Conservation (phyloP, 2,113 vertebrate genomes). For the Saccopteryx leptura region DNA sequence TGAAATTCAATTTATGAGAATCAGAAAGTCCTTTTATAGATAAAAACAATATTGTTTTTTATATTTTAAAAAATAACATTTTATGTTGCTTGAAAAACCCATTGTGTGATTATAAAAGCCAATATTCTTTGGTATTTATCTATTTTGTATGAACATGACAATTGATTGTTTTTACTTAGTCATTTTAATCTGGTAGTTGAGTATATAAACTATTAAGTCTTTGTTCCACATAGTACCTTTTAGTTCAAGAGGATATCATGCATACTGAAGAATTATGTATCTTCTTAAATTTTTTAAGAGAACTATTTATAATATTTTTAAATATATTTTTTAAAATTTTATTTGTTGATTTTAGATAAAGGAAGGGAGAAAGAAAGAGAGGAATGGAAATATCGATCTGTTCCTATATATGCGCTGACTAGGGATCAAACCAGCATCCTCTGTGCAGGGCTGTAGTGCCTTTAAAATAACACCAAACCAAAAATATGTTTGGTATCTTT, state of each 20-base stretch:
- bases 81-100: neutral
- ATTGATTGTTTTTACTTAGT: neutral
- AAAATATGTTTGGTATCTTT: neutral
- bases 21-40: neutral
- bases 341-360: too few relatives aligned
- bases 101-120: neutral
- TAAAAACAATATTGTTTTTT: neutral
- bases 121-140: neutral
- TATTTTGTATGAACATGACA: fast-evolving
- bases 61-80: neutral
- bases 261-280: neutral
- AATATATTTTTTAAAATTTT: too few relatives aligned
- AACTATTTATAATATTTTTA: neutral
- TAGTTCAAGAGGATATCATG: neutral
- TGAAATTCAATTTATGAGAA: neutral
- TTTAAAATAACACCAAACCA: neutral
- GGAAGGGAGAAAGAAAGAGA: too few relatives aligned
- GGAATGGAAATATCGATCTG: too few relatives aligned
- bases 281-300: neutral
- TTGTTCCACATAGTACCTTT: neutral
- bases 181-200: neutral
- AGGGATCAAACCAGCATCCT: too few relatives aligned
- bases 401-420: too few relatives aligned
- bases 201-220: neutral
- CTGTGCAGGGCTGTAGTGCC: too few relatives aligned